Percentiles rank a stretch among this genome's conserved stretches.
Conservation (phyloP, 2,113 vertebrate genomes). For the Macaca mulatta region DNA sequence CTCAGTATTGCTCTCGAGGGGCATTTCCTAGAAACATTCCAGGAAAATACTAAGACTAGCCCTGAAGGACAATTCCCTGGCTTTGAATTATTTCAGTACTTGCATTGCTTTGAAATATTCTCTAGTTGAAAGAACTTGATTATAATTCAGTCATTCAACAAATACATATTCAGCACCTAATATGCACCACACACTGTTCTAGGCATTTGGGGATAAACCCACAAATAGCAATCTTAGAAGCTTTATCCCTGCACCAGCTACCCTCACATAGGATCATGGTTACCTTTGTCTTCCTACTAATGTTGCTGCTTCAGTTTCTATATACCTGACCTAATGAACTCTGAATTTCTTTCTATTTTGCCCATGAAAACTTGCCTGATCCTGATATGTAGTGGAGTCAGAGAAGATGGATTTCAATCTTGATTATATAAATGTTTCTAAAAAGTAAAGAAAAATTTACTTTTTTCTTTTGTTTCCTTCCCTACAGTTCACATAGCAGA, state of each 20-base stretch:
- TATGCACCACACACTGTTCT: background rate
- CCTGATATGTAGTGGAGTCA: background rate
- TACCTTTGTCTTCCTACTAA: background rate
- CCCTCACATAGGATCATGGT: background rate
- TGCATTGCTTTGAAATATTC: slow-evolving; percentile 29
- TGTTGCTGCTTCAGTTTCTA: background rate
- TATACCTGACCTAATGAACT: background rate
- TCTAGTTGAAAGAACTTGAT: background rate
- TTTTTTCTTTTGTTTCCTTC: background rate
- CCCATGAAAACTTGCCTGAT: background rate
- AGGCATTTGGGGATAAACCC: background rate
- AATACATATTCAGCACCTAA: background rate
- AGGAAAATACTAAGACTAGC: background rate
- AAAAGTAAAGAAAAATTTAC: background rate
- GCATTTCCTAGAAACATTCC: background rate
- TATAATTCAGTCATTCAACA: slow-evolving; percentile 1
- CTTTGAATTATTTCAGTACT: background rate
- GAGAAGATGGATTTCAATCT: background rate
- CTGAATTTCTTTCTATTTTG: background rate
- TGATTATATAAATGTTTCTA: background rate
- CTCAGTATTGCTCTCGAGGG: background rate
- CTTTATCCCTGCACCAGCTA: background rate
- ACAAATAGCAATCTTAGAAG: background rate
- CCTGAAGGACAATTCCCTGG: background rate
- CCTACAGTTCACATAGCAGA: background rate